Percentiles rank a stretch among this genome's conserved stretches.
These are phyloP conservation scores for Spongia lamella DNA, from an alignment of 37 sponge, comb jelly and placozoan species.

Conservation along the genomic window DNA sequence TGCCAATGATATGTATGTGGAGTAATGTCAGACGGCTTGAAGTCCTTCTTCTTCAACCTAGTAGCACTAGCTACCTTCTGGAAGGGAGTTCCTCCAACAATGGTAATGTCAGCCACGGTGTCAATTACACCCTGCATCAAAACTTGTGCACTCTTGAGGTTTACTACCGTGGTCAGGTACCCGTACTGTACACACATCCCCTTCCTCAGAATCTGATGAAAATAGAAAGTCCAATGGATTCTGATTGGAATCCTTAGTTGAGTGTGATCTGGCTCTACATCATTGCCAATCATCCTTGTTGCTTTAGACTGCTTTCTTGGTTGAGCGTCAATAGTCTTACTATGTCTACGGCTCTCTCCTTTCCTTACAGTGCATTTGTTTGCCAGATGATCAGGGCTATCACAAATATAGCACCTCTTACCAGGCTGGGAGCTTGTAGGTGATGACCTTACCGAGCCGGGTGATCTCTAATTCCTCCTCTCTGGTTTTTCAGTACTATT, in stretches of 20 bases:
- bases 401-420: too few species aligned
- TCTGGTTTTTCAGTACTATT: not conserved
- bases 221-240: not conserved
- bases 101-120: constrained; percentile 29
- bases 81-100: constrained; percentile 8
- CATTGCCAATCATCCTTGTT: not conserved
- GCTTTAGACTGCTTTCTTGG: constrained; percentile 1
- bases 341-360: constrained; percentile 1
- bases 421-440: too few species aligned
- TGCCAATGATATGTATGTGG: too few species aligned
- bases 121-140: constrained; percentile 33
- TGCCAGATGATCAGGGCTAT: too few species aligned
- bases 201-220: not conserved
- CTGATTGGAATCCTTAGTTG: not conserved
- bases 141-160: too few species aligned
- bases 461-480: too few species aligned
- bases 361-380: not conserved
- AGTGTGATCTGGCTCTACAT: not conserved
- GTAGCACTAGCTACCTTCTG: constrained; percentile 7
- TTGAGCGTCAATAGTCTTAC: constrained; percentile 12
- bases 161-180: constrained; percentile 34
- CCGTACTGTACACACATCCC: constrained; percentile 10
- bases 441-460: too few species aligned
- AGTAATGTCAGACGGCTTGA: too few species aligned
- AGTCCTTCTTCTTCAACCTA: not conserved